Evolutionary conservation across 2,888 invertebrate species (phyloP).

Genomic region (Diaperis boleti): DNA sequence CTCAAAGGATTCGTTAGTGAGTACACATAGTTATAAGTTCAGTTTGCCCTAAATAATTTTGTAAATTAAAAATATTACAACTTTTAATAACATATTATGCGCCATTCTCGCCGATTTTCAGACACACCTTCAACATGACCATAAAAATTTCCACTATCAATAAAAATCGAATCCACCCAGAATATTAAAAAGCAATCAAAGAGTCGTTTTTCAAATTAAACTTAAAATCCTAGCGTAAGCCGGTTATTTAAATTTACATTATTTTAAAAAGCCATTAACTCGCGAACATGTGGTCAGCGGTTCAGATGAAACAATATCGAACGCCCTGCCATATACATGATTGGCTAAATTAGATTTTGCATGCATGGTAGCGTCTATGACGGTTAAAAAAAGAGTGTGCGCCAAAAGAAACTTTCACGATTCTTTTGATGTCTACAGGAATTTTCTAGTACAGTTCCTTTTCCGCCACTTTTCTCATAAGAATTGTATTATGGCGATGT

Average conservation of each 20-base stretch:
- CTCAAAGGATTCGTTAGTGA: too few species aligned
- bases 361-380: slow-evolving; percentile 5
- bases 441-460: slow-evolving; percentile 5
- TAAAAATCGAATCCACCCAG: slow-evolving; percentile 12
- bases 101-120: too few species aligned
- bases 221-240: slow-evolving; percentile 29
- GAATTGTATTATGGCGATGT: slow-evolving; percentile 13
- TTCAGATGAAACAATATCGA: slow-evolving; percentile 19
- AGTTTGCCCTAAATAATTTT: too few species aligned
- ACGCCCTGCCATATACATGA: background rate
- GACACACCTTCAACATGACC: too few species aligned
- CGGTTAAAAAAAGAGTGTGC: background rate
- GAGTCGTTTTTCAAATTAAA: slow-evolving; percentile 34
- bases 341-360: slow-evolving; percentile 24
- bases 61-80: too few species aligned
- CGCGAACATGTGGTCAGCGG: slow-evolving; percentile 18
- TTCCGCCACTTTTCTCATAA: slow-evolving; percentile 15
- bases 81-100: too few species aligned
- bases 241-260: slow-evolving; percentile 26
- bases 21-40: too few species aligned
- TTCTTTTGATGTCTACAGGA: slow-evolving; percentile 24
- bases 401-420: slow-evolving; percentile 19
- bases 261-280: slow-evolving; percentile 27
- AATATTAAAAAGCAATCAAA: slow-evolving; percentile 31
- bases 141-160: slow-evolving; percentile 26